These are phyloP conservation scores for Neogobius melanostomus DNA, from an alignment of 2,113 vertebrate genomes.

Conservation along the genomic window DNA sequence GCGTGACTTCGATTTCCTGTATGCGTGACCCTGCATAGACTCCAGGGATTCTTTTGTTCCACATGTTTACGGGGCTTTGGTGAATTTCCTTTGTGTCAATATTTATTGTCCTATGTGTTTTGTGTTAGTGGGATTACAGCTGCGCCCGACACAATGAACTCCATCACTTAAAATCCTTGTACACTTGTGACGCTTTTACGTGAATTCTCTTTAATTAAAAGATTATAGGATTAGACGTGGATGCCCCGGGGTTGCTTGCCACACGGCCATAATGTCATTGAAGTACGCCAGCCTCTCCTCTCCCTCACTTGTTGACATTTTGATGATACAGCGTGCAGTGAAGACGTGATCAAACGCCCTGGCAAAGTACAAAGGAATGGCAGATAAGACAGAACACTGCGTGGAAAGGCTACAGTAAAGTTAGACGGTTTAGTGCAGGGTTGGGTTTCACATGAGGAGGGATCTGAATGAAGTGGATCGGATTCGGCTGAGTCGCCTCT, in stretches of 20 bases:
- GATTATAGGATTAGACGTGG: constrained; percentile 61
- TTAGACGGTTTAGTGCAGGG: neutral
- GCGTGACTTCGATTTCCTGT: constrained; percentile 37
- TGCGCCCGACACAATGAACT: neutral
- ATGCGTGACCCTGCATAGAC: constrained; percentile 19
- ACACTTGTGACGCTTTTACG: constrained; percentile 46
- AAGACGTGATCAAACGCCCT: constrained; percentile 27
- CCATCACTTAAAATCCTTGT: constrained; percentile 7
- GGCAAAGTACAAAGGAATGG: constrained; percentile 19
- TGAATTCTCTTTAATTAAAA: constrained; percentile 67
- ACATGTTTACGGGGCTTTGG: constrained; percentile 29
- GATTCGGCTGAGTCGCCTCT: constrained; percentile 25
- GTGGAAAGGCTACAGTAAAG: neutral
- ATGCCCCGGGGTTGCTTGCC: constrained; percentile 35
- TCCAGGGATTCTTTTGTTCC: constrained; percentile 11
- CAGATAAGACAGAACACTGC: constrained; percentile 3
- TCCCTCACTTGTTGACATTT: constrained; percentile 42
- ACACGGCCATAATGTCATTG: constrained; percentile 41
- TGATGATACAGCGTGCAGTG: constrained; percentile 33
- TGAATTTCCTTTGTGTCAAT: constrained; percentile 45
- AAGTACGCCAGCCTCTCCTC: constrained; percentile 31
- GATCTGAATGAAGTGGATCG: constrained; percentile 33
- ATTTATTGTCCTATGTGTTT: constrained; percentile 23
- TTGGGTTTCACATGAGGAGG: constrained; percentile 48
- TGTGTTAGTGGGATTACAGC: constrained; percentile 9